Conservation (phyloP, 2,888 invertebrate genomes). For the Orgyia antiqua region DNA sequence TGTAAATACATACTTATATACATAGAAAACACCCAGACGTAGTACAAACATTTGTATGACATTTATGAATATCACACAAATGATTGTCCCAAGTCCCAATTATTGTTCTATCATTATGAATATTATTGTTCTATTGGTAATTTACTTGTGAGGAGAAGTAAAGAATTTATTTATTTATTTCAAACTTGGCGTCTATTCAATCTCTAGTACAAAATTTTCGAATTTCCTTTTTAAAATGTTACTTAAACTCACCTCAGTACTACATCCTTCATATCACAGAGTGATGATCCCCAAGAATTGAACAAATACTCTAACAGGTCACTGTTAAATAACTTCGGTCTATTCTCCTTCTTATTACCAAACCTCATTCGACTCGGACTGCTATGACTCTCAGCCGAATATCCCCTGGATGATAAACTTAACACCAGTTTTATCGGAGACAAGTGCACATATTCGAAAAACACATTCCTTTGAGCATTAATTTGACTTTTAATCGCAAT, state of each 20-base stretch:
- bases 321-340: constrained; percentile 73
- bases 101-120: too few species aligned
- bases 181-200: too few species aligned
- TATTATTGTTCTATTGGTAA: too few species aligned
- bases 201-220: too few species aligned
- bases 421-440: constrained; percentile 80
- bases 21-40: too few species aligned
- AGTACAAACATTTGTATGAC: too few species aligned
- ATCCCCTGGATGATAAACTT: constrained; percentile 76
- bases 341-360: constrained; percentile 59
- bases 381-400: constrained; percentile 44
- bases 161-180: too few species aligned
- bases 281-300: constrained; percentile 80
- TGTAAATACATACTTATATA: too few species aligned
- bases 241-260: constrained; percentile 76
- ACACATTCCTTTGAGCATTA: constrained; percentile 51
- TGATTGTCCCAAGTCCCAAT: too few species aligned
- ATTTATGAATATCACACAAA: too few species aligned
- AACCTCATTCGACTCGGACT: constrained; percentile 47
- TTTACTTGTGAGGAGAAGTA: too few species aligned
- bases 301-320: constrained; percentile 81
- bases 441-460: constrained; percentile 78
- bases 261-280: constrained; percentile 82
- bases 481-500: constrained; percentile 62
- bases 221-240: too few species aligned